A percentile compares a stretch with the other conserved stretches of the same genome.
phyloP scores from a whole-genome alignment of 2,888 invertebrate species.

The Pterostichus madidus region DNA sequence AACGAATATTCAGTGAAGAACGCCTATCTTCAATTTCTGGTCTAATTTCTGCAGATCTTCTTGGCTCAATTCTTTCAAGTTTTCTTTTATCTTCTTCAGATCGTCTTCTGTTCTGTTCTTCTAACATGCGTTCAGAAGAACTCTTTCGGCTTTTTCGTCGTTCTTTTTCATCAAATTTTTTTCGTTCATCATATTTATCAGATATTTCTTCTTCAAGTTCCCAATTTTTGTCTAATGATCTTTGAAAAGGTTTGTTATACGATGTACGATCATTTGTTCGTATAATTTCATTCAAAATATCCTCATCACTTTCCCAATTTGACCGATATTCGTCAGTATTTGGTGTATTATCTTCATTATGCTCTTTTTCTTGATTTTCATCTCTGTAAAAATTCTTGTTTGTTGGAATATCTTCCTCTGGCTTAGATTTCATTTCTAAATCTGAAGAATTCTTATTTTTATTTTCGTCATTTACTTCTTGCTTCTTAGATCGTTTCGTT shows the following conservation, averaged over 20 bases:
- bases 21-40: background rate
- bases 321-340: constrained; percentile 72
- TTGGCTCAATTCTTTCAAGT: constrained; percentile 10
- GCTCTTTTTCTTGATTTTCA: background rate
- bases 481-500: constrained; percentile 48
- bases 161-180: constrained; percentile 67
- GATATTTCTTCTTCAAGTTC: constrained; percentile 57
- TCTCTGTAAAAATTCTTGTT: constrained; percentile 4
- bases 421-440: background rate
- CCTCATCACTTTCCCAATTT: constrained; percentile 73
- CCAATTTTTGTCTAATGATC: constrained; percentile 43
- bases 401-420: constrained; percentile 38
- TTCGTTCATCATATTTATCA: constrained; percentile 61
- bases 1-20: background rate
- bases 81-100: constrained; percentile 59
- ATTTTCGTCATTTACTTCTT: constrained; percentile 46
- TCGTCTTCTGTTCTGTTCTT: constrained; percentile 57
- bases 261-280: constrained; percentile 32
- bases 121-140: constrained; percentile 57
- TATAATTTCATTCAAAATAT: constrained; percentile 67
- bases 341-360: constrained; percentile 69
- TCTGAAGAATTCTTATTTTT: background rate
- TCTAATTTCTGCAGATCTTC: constrained; percentile 12
- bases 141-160: constrained; percentile 68
- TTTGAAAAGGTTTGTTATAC: constrained; percentile 24